Evolutionary conservation across 2,888 invertebrate genomes (phyloP), one percentile per base, ranked within the genome.

Genomic region (Apodemia duryi): DNA sequence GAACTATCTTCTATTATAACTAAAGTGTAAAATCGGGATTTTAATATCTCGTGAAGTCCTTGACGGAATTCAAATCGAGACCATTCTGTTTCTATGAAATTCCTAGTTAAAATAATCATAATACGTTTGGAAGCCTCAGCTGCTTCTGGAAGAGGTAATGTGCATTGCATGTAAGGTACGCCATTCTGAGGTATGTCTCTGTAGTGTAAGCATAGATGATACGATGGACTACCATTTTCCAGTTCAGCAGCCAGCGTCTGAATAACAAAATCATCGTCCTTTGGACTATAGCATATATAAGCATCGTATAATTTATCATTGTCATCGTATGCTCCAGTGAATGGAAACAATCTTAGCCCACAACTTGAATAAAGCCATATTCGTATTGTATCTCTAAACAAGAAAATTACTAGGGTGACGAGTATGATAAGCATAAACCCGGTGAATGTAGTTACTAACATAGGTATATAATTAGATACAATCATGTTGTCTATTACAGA

Each of bases 61-160:
- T 97, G 96, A 63, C 97, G 95, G 83, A 98, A 96, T 81, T 98
- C 98, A 78, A 95, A 95, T 69, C 97, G 95, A 72, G 97, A 96
- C 98, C 98, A 98, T 85, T 98, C 98, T 54, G 97, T 97, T 85
- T 97, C 95, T 72, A 98, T 92, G 82, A 98, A 97, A 85, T 97
- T 96, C 73, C 96, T 94, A 9, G 98, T 97, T 63, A 98, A 90
- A 62, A 98, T 95, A 73, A 98, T 92, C 71, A 98, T 94, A 71
- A 98, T 96, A 70, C 97, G 94, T 66, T 96, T 94, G 70, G 97
- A 97, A 52, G 97, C 96, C 75, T 98, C 96, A 57, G 98, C 96
- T n/a, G 97, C 97, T 81, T 97, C 97, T 29, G 97, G 93, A 70
- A 97, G 94, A 6, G 94, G 94, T 70, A 97, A 95, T 43, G 95